These are phyloP conservation scores for Fringilla coelebs DNA, from an alignment of 2,797 vertebrate genomes.

Conservation along the genomic window DNA sequence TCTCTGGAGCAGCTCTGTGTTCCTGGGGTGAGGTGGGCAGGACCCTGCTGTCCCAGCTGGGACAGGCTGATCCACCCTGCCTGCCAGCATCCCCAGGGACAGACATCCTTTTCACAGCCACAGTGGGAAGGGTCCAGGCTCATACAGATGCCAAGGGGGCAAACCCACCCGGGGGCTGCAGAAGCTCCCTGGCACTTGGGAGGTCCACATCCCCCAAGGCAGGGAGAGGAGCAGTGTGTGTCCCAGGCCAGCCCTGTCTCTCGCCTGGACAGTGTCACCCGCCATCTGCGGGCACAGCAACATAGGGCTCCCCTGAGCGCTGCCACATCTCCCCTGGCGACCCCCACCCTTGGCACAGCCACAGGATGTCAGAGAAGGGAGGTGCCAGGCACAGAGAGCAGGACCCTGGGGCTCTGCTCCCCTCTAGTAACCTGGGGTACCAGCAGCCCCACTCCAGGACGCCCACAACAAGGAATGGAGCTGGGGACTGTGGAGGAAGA, in stretches of 20 bases:
- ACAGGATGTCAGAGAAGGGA: not conserved
- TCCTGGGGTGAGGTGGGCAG: not conserved
- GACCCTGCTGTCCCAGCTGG: not conserved
- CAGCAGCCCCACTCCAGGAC: not conserved
- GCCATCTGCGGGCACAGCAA: accelerated
- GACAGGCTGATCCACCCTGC: not conserved
- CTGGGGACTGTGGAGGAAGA: not conserved
- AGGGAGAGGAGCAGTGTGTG: not conserved
- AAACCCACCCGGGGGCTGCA: not conserved
- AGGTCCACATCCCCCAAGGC: not conserved
- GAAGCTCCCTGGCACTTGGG: not conserved
- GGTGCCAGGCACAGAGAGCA: not conserved
- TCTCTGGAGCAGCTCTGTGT: not conserved
- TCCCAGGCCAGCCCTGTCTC: not conserved
- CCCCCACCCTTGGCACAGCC: not conserved
- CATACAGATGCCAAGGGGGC: not conserved
- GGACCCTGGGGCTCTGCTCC: not conserved
- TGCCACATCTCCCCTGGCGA: not conserved
- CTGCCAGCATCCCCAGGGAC: not conserved
- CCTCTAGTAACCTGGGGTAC: not conserved
- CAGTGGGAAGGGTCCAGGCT: not conserved
- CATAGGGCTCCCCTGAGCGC: not conserved
- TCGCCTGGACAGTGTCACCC: not conserved
- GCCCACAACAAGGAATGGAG: not conserved
- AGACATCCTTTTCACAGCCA: not conserved